phyloP scores from a whole-genome alignment of 37 sponge, comb jelly and placozoan species.

The Bolinopsis microptera region DNA sequence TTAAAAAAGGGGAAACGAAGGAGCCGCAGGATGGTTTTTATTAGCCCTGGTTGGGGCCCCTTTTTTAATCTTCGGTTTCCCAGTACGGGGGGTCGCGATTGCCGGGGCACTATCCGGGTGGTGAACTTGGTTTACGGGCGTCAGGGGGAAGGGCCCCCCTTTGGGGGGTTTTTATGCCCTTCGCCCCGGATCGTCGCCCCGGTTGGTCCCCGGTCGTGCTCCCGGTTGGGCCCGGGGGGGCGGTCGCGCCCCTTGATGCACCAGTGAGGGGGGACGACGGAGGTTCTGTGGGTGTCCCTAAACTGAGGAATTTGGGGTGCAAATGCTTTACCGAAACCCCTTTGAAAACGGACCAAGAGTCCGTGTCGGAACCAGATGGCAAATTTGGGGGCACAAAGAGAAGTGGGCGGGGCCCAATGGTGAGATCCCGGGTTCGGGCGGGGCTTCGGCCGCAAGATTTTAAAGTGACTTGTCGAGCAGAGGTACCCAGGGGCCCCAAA shows the following conservation, averaged over 20 bases:
- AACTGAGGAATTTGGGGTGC: slow-evolving; percentile 36
- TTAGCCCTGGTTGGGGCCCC: background rate
- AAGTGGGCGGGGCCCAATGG: slow-evolving; percentile 64
- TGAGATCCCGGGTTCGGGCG: slow-evolving; percentile 69
- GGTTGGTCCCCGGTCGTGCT: slow-evolving; percentile 12
- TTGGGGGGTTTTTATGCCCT: slow-evolving; percentile 24
- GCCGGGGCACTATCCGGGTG: slow-evolving; percentile 39
- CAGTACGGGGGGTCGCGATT: background rate
- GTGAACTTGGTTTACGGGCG: slow-evolving; percentile 54
- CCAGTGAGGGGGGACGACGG: background rate
- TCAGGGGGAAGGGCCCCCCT: slow-evolving; percentile 67
- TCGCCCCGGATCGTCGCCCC: slow-evolving; percentile 52
- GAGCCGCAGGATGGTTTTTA: background rate
- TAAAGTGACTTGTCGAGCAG: slow-evolving; percentile 45
- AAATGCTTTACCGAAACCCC: slow-evolving; percentile 70
- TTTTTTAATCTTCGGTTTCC: slow-evolving; percentile 5
- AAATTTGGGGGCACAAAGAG: slow-evolving; percentile 71
- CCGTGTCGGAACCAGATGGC: slow-evolving; percentile 74
- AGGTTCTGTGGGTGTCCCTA: background rate
- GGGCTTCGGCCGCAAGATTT: slow-evolving; percentile 63
- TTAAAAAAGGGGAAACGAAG: slow-evolving; percentile 68
- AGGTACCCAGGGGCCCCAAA: slow-evolving; percentile 73
- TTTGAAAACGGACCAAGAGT: slow-evolving; percentile 85
- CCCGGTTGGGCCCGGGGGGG: slow-evolving; percentile 17
- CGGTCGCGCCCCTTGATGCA: slow-evolving; percentile 56